These are phyloP conservation scores for Anser cygnoides DNA, from an alignment of 2,113 vertebrate genomes.

Conservation along the genomic window DNA sequence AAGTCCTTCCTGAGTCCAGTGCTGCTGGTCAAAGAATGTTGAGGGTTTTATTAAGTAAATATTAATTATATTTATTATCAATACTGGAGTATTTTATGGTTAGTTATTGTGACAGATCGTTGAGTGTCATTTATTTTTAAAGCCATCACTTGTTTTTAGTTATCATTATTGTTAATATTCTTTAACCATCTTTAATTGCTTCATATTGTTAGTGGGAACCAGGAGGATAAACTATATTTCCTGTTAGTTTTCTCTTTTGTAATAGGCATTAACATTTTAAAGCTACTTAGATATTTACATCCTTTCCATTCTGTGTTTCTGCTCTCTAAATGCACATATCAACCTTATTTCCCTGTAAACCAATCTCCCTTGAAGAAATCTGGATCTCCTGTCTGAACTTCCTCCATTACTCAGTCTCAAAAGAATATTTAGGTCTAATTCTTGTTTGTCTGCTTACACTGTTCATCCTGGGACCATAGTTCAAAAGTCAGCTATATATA, in stretches of 20 bases:
- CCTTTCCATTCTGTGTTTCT: background rate
- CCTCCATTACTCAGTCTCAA: background rate
- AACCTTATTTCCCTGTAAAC: background rate
- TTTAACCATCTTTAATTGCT: background rate
- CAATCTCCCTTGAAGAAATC: background rate
- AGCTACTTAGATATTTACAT: background rate
- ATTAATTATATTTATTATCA: background rate
- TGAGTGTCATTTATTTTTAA: background rate
- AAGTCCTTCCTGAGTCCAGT: background rate
- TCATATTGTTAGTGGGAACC: background rate
- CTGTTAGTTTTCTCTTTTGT: background rate
- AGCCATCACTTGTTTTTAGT: background rate
- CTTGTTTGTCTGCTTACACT: background rate
- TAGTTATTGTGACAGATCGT: fast-evolving
- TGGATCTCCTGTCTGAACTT: background rate
- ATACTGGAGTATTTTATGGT: background rate
- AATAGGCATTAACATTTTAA: background rate
- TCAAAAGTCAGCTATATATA: background rate
- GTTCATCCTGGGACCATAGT: background rate
- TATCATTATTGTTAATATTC: background rate
- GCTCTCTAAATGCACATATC: background rate
- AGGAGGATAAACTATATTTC: background rate
- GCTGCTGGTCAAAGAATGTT: background rate
- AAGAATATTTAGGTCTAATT: background rate
- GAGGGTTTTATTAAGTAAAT: background rate